Base-by-base conservation (phyloP, 2,888 invertebrate species). In the Plebejus argus region DNA sequence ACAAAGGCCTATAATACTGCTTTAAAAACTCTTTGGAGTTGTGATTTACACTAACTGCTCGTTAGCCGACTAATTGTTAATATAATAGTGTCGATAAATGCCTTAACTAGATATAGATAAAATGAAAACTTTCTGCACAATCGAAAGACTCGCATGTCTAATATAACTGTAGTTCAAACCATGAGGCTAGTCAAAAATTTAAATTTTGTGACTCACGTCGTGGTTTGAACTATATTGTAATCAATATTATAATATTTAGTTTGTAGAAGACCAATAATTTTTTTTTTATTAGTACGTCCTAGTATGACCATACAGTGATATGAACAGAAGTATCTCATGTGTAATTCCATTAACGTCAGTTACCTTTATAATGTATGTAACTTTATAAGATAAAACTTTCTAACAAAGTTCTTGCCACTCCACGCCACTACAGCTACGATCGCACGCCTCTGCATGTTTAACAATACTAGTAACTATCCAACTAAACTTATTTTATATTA, bases 291-390 rank as follows among this genome's bases (percentile, higher is more conserved):
- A 15, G 5, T 15, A 66, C 15, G 28, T 1, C 28, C 66, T 33
- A 66, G 66, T 66, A 33, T 66, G 28, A 66, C 66, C 28, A 61
- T 23, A 61, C 61, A 66, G 66, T 66, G 66, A 66, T 33, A 66
- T 28, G 28, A 66, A 28, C 66, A 33, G 20, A 58, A 23, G 28
- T 66, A 66, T 66, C 66, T 66, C 66, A 66, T 66, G 61, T 61
- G 61, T 23, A 61, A 61, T 15, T 66, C 66, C 66, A 66, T 12
- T 28, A 66, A n/a, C 20, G 58, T 23, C 66, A 66, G 66, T 66
- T 66, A 66, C 66, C 66, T 66, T 28, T 33, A 66, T 15, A 66
- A 33, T 18, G 4, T 15, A 15, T 23, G 66, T 33, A 66, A 33
- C 28, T 61, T 61, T 23, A 23, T 61, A 61, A 23, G 20, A 58